A percentile compares a stretch with the other conserved stretches of the same genome.
phyloP scores from a whole-genome alignment of 2,888 invertebrate species.

The Eupithecia subfuscata region DNA sequence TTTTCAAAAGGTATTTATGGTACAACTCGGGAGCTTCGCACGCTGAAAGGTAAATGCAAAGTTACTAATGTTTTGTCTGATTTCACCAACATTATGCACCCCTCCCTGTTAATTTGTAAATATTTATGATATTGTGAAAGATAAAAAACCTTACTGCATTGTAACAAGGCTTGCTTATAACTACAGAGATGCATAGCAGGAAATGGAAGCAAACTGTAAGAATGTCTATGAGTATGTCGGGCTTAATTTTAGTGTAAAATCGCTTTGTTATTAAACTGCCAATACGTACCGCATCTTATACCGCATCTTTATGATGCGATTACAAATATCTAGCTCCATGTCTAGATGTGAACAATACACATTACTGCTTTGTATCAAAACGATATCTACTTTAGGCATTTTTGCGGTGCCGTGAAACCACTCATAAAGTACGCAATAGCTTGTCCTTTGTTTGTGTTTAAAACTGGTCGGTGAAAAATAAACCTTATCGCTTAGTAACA shows the following conservation, averaged over 20 bases:
- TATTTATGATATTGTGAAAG: neutral
- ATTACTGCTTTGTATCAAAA: neutral
- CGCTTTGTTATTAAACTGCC: neutral
- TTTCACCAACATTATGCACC: constrained; percentile 26
- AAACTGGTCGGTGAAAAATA: neutral
- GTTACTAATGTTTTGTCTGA: constrained; percentile 25
- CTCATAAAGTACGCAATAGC: neutral
- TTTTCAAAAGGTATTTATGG: constrained; percentile 32
- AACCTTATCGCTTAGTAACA: constrained; percentile 11
- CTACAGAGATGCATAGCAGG: constrained; percentile 69
- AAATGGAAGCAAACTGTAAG: neutral
- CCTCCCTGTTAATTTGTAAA: neutral
- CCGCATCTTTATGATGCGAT: no score
- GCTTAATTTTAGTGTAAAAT: neutral
- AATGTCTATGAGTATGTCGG: neutral
- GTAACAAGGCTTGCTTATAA: constrained; percentile 19
- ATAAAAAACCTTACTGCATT: constrained; percentile 20
- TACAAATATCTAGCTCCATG: no score
- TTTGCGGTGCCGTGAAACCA: neutral
- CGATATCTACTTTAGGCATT: neutral
- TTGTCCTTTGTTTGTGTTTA: no score
- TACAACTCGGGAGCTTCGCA: constrained; percentile 31
- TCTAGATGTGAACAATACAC: neutral
- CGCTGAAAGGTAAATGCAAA: constrained; percentile 36
- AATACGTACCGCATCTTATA: no score